phyloP scores from a whole-genome alignment of 2,888 invertebrate species.

The Cepaea hortensis region DNA sequence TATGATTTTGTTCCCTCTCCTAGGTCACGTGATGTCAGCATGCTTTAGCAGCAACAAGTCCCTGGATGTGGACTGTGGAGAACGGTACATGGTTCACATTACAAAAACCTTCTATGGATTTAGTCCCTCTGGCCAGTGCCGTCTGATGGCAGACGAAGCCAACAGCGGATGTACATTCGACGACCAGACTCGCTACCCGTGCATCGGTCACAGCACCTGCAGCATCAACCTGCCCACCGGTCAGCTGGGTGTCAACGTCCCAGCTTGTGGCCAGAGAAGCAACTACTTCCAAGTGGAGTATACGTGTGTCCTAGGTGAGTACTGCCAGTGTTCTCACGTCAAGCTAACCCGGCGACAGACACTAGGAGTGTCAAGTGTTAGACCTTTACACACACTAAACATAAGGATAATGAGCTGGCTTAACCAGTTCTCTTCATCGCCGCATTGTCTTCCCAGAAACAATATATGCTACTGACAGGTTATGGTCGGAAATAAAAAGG shows the following conservation, averaged over 20 bases:
- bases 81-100: conserved; percentile 69
- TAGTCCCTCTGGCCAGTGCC: conserved; percentile 61
- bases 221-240: conserved; percentile 66
- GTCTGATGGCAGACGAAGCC: conserved; percentile 60
- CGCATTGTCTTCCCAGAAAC: no score
- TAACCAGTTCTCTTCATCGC: no score
- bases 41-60: conserved; percentile 64
- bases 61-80: conserved; percentile 66
- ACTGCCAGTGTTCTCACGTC: no score
- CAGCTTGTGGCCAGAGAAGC: conserved; percentile 64
- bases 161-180: conserved; percentile 58
- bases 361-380: no score
- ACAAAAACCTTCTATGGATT: conserved; percentile 70
- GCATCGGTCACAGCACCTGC: conserved; percentile 67
- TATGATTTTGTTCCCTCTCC: not conserved
- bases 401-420: no score
- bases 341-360: no score
- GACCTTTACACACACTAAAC: no score
- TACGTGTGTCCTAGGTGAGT: conserved; percentile 68
- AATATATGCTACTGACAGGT: no score
- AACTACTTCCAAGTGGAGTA: conserved; percentile 74
- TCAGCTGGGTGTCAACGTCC: conserved; percentile 59
- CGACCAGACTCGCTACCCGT: conserved; percentile 65
- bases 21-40: conserved; percentile 62
- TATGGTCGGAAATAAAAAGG: no score